Evolutionary conservation across 2,113 vertebrate genomes (phyloP).

Genomic region (Cisticola juncidis): DNA sequence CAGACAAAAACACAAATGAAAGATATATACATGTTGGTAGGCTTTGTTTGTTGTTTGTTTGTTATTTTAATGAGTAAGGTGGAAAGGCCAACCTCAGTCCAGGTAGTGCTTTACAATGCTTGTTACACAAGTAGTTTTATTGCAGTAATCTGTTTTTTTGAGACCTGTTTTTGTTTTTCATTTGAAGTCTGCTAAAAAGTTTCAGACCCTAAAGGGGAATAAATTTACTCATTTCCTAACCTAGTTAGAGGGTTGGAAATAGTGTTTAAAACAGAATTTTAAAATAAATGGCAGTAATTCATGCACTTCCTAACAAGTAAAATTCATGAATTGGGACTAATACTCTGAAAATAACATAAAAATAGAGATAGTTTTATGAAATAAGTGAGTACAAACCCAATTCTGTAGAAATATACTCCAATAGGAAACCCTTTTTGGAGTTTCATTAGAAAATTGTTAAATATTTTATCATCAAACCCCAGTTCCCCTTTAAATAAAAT

Average conservation of each 20-base stretch:
- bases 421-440: neutral
- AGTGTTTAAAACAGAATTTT: neutral
- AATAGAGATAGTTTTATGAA: neutral
- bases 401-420: neutral
- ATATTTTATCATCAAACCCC: neutral
- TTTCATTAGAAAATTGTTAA: neutral
- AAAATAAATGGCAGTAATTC: neutral
- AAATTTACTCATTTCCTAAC: neutral
- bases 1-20: neutral
- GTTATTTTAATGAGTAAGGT: neutral
- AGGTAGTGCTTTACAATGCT: neutral
- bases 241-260: slow-evolving; percentile 3
- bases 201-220: neutral
- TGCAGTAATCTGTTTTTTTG: neutral
- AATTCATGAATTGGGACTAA: neutral
- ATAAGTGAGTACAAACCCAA: neutral
- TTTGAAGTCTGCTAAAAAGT: neutral
- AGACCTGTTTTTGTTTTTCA: neutral
- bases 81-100: neutral
- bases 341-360: neutral
- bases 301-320: neutral
- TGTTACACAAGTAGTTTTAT: neutral
- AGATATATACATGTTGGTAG: no score
- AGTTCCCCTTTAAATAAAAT: neutral
- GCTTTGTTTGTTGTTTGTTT: rapidly evolving